Conservation (phyloP, 2,888 invertebrate species). For the Deroplatys truncata region DNA sequence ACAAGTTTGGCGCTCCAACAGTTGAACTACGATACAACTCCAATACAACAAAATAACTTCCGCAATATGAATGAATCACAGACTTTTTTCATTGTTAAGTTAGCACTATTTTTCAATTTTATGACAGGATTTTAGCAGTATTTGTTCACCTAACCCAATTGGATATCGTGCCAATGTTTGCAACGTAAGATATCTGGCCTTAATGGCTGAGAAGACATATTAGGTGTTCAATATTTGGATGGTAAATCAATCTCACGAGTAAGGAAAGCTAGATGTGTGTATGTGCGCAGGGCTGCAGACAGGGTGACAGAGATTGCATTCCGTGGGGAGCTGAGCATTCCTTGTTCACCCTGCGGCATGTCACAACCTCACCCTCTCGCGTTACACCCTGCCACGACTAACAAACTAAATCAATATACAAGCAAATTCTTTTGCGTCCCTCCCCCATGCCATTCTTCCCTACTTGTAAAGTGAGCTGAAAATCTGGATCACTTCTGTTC, state of each 20-base stretch:
- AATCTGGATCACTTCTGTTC: background rate
- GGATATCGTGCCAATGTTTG: too few relatives aligned
- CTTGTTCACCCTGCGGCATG: background rate
- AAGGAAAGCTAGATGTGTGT: background rate
- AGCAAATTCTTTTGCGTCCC: background rate
- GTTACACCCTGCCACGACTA: background rate
- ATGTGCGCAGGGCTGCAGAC: background rate
- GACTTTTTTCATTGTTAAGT: too few relatives aligned
- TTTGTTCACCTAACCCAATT: too few relatives aligned
- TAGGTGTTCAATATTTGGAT: background rate
- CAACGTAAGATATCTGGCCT: too few relatives aligned
- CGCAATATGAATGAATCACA: too few relatives aligned
- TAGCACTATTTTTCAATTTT: too few relatives aligned
- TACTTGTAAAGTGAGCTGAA: background rate
- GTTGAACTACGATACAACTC: too few relatives aligned
- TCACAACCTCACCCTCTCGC: background rate
- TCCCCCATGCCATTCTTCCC: background rate
- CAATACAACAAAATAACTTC: too few relatives aligned
- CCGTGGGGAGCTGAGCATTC: background rate
- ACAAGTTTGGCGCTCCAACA: too few relatives aligned
- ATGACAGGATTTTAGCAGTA: too few relatives aligned
- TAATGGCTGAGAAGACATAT: too few relatives aligned
- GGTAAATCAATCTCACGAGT: background rate
- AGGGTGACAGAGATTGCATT: conserved; percentile 15
- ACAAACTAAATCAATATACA: background rate